phyloP scores from a whole-genome alignment of 1,140 invertebrate genomes.

The Aphelinus certus region DNA sequence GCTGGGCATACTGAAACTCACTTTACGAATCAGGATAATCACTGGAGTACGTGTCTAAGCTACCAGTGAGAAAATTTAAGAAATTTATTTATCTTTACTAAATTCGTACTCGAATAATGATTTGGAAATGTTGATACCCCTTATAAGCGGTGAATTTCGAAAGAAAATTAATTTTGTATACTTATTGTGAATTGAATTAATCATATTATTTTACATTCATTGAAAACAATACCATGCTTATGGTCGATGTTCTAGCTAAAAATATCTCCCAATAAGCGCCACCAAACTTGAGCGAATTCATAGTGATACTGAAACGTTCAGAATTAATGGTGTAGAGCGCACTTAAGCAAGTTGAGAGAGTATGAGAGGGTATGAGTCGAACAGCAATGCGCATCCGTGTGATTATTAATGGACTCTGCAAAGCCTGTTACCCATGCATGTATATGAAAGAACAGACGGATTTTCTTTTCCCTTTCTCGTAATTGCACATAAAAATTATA shows the following conservation, averaged over 20 bases:
- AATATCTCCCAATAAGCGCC: constrained; percentile 8
- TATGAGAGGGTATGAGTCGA: neutral
- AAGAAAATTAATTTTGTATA: neutral
- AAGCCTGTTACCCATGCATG: neutral
- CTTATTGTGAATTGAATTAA: neutral
- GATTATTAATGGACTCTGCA: constrained; percentile 27
- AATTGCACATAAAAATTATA: neutral
- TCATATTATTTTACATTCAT: too few relatives aligned
- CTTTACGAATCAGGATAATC: too few relatives aligned
- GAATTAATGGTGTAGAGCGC: constrained; percentile 19
- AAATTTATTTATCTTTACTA: too few relatives aligned
- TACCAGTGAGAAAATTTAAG: too few relatives aligned
- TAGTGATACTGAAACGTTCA: constrained; percentile 15
- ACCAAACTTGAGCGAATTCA: constrained; percentile 18
- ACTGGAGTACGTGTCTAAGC: too few relatives aligned
- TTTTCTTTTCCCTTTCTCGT: too few relatives aligned
- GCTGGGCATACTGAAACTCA: too few relatives aligned
- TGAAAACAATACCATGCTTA: too few relatives aligned
- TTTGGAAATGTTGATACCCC: neutral
- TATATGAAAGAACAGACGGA: too few relatives aligned
- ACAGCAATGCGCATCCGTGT: constrained; percentile 10
- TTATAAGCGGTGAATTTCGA: neutral
- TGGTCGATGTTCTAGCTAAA: too few relatives aligned
- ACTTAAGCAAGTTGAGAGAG: neutral
- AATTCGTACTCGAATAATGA: too few relatives aligned